Percentiles rank a stretch among this genome's conserved stretches.
phyloP scores from a whole-genome alignment of 1,140 invertebrate species.

The Hestina assimilis region DNA sequence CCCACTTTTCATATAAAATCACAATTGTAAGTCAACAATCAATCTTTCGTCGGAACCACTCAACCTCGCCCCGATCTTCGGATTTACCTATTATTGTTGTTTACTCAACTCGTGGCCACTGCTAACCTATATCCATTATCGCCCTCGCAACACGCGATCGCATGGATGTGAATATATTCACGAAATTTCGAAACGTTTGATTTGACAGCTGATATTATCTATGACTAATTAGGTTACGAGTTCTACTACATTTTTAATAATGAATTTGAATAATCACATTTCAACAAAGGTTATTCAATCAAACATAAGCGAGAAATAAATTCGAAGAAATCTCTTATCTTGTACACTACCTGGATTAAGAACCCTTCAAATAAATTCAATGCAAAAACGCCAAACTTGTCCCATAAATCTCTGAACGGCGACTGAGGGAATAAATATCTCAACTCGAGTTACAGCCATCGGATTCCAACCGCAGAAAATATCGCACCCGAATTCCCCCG shows the following conservation, averaged over 20 bases:
- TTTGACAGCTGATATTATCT: slow-evolving; percentile 29
- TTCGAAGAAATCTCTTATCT: slow-evolving; percentile 17
- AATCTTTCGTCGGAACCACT: slow-evolving; percentile 49
- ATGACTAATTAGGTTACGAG: slow-evolving; percentile 28
- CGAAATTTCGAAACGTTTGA: slow-evolving; percentile 26
- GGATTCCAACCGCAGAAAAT: slow-evolving; percentile 67
- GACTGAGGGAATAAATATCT: slow-evolving; percentile 55
- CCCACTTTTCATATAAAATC: slow-evolving; percentile 19
- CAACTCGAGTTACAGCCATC: slow-evolving; percentile 57
- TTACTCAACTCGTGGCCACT: slow-evolving; percentile 47
- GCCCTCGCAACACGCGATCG: slow-evolving; percentile 50
- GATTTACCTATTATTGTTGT: slow-evolving; percentile 61
- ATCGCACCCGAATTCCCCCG: slow-evolving; percentile 72
- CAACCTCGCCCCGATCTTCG: slow-evolving; percentile 46
- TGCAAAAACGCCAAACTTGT: slow-evolving; percentile 33
- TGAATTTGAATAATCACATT: too few relatives aligned
- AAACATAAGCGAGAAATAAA: slow-evolving; percentile 2
- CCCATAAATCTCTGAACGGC: slow-evolving; percentile 52
- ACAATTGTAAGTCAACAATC: slow-evolving; percentile 32
- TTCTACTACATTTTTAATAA: background rate
- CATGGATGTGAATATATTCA: slow-evolving; percentile 38
- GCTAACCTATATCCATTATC: slow-evolving; percentile 54
- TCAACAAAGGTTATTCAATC: background rate
- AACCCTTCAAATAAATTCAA: slow-evolving; percentile 48
- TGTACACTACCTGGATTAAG: slow-evolving; percentile 51